A percentile compares a stretch with the other conserved stretches of the same genome.
Conservation (phyloP, 2,113 vertebrate genomes). For the Bagarius yarrelli region DNA sequence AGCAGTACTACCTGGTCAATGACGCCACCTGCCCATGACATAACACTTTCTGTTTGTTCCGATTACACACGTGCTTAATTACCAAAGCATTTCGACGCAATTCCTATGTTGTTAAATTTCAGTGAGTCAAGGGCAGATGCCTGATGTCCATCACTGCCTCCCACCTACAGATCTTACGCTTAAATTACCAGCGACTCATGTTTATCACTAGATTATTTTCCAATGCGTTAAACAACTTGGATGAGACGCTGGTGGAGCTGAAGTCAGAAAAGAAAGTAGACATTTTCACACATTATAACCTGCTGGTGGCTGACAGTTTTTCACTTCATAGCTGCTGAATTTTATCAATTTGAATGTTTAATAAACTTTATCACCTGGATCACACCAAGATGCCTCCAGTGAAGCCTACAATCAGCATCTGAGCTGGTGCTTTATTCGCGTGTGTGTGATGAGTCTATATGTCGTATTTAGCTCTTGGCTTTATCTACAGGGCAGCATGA, state of each 20-base stretch:
- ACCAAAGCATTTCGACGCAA: too few species aligned
- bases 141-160: constrained; percentile 29
- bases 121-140: constrained; percentile 38
- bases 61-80: too few species aligned
- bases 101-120: constrained; percentile 9
- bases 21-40: too few species aligned
- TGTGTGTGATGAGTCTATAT: too few species aligned
- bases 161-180: constrained; percentile 12
- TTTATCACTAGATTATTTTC: neutral
- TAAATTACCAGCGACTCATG: neutral
- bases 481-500: neutral
- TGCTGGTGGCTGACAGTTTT: neutral
- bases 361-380: neutral
- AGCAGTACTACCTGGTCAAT: too few species aligned
- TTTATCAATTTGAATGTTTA: neutral
- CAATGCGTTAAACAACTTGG: neutral
- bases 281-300: too few species aligned
- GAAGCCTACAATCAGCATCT: neutral
- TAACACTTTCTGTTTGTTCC: too few species aligned
- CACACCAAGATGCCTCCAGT: neutral
- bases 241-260: too few species aligned
- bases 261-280: neutral
- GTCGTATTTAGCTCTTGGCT: neutral
- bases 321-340: neutral
- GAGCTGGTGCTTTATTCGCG: neutral